Base-by-base conservation (phyloP, 2,113 vertebrate genomes). In the Bucco capensis region DNA sequence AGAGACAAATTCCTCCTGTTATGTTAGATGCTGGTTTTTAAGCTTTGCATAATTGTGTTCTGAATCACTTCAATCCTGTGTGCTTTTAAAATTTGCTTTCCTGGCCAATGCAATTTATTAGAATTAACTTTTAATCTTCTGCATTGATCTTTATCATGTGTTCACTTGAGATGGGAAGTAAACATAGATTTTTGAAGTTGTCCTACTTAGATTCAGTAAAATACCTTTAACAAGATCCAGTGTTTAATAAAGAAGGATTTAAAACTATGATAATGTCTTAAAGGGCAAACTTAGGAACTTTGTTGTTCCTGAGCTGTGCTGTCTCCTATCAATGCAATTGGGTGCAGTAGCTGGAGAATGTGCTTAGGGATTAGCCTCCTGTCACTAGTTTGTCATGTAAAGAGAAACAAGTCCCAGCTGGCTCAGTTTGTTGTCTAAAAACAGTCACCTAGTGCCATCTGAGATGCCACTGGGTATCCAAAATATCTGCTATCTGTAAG, bases 121-220 rank as follows among this genome's bases (percentile, higher is more conserved):
- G 62, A 79, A 56, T 77, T 87, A 89, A 60, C 47, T 83, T 89
- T 18, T 80, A 65, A 76, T 87, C 86, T 80, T 80, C 61, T 90
- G 27, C 47, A 31, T n/a, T 94, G 73, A 57, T 53, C 54, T 93
- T 90, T 83, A 79, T 72, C 74, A 23, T 94, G 54, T 35, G 1
- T 58, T 85, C n/a, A 5, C 35, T 86, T 38, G 38, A 85, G 92
- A 77, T 0, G 0, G 66, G 78, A 92, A 93, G 47, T 74, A 87
- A 49, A 72, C 94, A 72, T 10, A 84, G 66, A 84, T 88, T 40
- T 92, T 46, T 81, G 70, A 42, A 61, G 86, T 86, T 92, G 72
- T 89, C 71, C 84, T 85, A 66, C 83, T 89, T 93, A 74, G 60
- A 15, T 49, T 66, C 19, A 44, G 67, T 49, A 83, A 73, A 82